Evolutionary conservation across 2,888 invertebrate genomes (phyloP).

Genomic region (Hydropsyche betteni): DNA sequence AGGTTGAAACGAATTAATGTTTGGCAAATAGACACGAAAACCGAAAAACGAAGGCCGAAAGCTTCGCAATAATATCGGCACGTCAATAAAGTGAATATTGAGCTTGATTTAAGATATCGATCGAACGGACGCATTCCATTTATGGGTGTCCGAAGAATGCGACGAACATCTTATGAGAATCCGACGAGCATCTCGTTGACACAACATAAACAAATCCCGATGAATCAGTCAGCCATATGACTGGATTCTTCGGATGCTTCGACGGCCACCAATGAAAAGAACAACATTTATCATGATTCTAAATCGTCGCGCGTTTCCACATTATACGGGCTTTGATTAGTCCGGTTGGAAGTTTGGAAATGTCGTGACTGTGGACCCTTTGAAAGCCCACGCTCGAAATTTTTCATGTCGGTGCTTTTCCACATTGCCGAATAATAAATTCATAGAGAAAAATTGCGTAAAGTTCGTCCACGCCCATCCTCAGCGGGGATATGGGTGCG

Average conservation of each 20-base stretch:
- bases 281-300: no score
- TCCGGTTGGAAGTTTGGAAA: background rate
- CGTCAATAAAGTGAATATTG: no score
- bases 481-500: slow-evolving; percentile 11
- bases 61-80: background rate
- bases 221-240: slow-evolving; percentile 13
- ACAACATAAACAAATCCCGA: slow-evolving; percentile 18
- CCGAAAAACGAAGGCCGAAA: slow-evolving; percentile 10
- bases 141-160: background rate
- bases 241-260: slow-evolving; percentile 5
- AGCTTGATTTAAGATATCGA: background rate
- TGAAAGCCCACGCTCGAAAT: slow-evolving; percentile 4
- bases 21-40: background rate
- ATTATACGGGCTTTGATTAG: no score
- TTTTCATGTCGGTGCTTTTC: background rate
- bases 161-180: background rate
- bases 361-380: slow-evolving; percentile 8
- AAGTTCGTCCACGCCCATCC: slow-evolving; percentile 18
- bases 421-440: no score
- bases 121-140: background rate
- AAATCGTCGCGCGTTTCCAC: no score
- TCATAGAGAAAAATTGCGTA: no score
- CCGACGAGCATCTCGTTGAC: background rate
- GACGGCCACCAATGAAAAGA: no score
- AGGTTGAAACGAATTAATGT: slow-evolving; percentile 3